A percentile compares a stretch with the other conserved stretches of the same genome.
Conservation (phyloP, 2,888 invertebrate genomes). For the Proisotoma minuta region DNA sequence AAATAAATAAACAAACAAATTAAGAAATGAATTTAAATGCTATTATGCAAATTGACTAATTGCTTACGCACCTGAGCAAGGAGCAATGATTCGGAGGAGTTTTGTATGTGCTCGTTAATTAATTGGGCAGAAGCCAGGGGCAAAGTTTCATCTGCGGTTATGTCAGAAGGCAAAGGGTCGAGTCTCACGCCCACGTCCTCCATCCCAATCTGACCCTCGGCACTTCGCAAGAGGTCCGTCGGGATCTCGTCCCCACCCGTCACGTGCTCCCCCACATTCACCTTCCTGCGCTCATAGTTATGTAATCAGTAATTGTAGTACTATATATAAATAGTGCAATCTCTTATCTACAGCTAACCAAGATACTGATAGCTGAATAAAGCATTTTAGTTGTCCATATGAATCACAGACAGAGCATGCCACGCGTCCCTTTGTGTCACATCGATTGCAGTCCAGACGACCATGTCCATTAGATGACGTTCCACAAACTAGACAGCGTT, state of each 20-base stretch:
- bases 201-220: constrained; percentile 54
- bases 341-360: constrained; percentile 48
- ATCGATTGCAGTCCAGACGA: constrained; percentile 52
- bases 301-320: not conserved
- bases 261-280: constrained; percentile 55
- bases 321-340: not conserved
- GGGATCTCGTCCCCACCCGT: constrained; percentile 50
- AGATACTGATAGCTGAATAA: constrained; percentile 53
- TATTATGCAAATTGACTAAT: not conserved
- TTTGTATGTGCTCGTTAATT: constrained; percentile 51
- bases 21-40: not conserved
- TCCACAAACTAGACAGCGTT: constrained; percentile 51
- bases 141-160: constrained; percentile 54
- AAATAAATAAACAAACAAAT: constrained; percentile 20
- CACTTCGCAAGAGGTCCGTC: constrained; percentile 53
- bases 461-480: constrained; percentile 51
- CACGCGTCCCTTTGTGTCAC: constrained; percentile 52
- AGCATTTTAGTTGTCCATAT: constrained; percentile 53
- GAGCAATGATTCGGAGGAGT: constrained; percentile 52
- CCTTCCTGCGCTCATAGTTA: constrained; percentile 51
- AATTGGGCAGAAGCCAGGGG: constrained; percentile 54
- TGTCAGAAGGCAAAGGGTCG: constrained; percentile 52
- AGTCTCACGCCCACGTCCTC: constrained; percentile 54
- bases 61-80: constrained; percentile 52
- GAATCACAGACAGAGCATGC: constrained; percentile 53